phyloP scores from a whole-genome alignment of 2,113 vertebrate genomes.

The Ceyx melanurus region DNA sequence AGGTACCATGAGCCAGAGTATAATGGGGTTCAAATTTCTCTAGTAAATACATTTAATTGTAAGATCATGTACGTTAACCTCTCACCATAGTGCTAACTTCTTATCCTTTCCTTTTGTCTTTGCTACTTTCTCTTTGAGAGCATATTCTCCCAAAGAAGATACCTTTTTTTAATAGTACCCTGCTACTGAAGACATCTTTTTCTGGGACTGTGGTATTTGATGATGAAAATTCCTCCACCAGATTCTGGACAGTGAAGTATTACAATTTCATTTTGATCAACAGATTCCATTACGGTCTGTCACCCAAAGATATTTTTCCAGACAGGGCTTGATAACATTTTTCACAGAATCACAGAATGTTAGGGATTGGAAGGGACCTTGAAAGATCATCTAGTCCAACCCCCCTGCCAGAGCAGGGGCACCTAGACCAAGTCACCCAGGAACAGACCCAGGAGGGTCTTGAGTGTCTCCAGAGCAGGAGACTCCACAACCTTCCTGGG shows the following conservation, averaged over 20 bases:
- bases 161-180: background rate
- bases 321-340: accelerated
- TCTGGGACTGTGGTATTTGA: background rate
- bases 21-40: constrained; percentile 80
- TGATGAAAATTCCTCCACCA: background rate
- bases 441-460: too few species aligned
- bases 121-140: constrained; percentile 8
- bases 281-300: background rate
- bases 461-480: too few species aligned
- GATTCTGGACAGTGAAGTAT: background rate
- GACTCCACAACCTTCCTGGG: too few species aligned
- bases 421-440: too few species aligned
- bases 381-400: too few species aligned
- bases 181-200: background rate
- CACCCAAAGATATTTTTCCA: background rate
- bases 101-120: constrained; percentile 53
- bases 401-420: too few species aligned
- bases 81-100: constrained; percentile 36
- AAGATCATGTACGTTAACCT: constrained; percentile 76
- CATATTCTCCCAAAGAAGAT: background rate
- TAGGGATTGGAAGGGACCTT: too few species aligned
- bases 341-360: background rate
- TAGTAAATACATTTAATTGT: constrained; percentile 83
- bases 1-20: constrained; percentile 68
- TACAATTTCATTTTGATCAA: background rate